Conservation (phyloP, 2,888 invertebrate species). For the Epistrophe grossulariae region DNA sequence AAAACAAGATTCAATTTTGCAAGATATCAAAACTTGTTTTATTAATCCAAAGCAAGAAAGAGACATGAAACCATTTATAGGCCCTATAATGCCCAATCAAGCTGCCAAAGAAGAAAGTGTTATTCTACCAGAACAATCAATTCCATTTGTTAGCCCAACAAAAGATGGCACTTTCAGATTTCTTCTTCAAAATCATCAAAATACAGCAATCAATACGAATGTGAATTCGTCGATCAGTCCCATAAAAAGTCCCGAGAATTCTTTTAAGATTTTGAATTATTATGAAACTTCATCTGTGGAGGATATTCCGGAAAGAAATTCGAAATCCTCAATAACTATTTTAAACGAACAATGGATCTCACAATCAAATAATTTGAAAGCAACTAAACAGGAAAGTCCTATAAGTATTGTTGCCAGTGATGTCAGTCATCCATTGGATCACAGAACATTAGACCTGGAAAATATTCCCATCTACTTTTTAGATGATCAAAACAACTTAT, state of each 20-base stretch:
- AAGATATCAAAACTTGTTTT: constrained; percentile 6
- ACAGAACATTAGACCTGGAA: constrained; percentile 7
- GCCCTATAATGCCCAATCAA: constrained; percentile 7
- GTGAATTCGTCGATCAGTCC: not conserved
- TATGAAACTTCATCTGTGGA: not conserved
- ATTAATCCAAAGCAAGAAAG: not conserved
- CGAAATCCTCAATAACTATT: not conserved
- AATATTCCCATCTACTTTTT: constrained; percentile 17
- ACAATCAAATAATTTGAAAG: constrained; percentile 1
- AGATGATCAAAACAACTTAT: not conserved
- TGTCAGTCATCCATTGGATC: not conserved
- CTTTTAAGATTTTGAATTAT: not conserved
- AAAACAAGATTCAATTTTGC: not conserved
- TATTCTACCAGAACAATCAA: not conserved
- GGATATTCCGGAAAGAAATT: not conserved
- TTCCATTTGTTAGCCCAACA: not conserved
- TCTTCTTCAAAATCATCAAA: not conserved
- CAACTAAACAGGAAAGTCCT: not conserved
- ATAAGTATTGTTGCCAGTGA: no score
- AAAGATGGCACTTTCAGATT: constrained; percentile 3
- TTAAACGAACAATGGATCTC: constrained; percentile 14
- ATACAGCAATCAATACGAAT: not conserved
- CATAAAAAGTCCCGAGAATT: not conserved
- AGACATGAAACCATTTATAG: constrained; percentile 11
- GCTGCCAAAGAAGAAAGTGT: not conserved